Evolutionary conservation across 2,888 invertebrate species (phyloP).

Genomic region (Mylabris sibirica): DNA sequence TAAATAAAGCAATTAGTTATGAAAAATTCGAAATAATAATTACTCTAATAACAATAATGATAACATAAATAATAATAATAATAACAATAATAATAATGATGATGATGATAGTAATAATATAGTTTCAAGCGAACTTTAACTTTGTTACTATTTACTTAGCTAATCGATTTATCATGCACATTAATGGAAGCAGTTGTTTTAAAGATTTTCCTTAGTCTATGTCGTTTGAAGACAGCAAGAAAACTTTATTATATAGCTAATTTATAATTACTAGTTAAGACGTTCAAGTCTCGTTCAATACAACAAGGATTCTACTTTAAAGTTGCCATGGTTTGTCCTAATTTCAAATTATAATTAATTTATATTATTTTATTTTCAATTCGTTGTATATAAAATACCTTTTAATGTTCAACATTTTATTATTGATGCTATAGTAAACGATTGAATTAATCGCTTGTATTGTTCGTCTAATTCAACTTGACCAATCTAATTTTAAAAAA

Average conservation of each 20-base stretch:
- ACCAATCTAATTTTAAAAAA: no score
- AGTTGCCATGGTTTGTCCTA: conserved; percentile 1
- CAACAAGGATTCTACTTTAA: conserved; percentile 6
- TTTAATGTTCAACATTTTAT: no score
- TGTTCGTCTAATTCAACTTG: no score
- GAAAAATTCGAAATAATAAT: neutral
- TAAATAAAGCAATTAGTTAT: neutral
- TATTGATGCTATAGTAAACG: no score
- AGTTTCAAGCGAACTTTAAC: conserved; percentile 1
- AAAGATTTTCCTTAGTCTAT: conserved; percentile 11
- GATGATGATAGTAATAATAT: neutral
- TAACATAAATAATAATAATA: neutral
- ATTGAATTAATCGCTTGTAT: no score
- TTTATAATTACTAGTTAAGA: conserved; percentile 14
- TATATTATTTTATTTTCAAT: conserved; percentile 6
- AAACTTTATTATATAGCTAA: conserved; percentile 13
- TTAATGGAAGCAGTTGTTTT: conserved; percentile 14
- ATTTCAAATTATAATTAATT: conserved; percentile 5
- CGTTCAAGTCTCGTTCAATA: conserved; percentile 9
- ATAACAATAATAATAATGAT: neutral
- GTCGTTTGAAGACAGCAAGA: conserved; percentile 9
- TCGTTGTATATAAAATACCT: neutral
- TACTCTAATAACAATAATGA: neutral
- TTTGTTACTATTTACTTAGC: conserved; percentile 13
- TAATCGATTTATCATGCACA: conserved; percentile 15